Base-by-base conservation (phyloP, 2,113 vertebrate species). In the Zonotrichia leucophrys region DNA sequence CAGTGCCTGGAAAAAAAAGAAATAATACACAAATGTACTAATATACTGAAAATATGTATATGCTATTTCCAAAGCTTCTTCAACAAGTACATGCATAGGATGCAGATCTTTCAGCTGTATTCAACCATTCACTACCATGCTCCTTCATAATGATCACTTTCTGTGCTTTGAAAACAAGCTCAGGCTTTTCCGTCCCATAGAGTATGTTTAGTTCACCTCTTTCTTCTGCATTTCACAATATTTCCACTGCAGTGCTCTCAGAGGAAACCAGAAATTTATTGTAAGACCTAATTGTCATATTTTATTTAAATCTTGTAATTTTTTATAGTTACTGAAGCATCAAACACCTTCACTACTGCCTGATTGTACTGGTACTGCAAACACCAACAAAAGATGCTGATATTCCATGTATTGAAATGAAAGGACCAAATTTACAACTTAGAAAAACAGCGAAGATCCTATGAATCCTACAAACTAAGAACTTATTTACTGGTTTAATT, bases 1-100 rank as follows among this genome's bases (percentile, higher is more conserved):
- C 60, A 81, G 47, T 74, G 76, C 60, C 89, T 96, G 85, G 37
- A 91, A 87, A 79, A 81, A 60, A 83, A 67, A 70, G 23, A 89
- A 92, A 68, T 63, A 72, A 89, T 87, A 69, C 6, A 91, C 53
- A 90, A 78, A 64, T 47, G 68, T 46, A 72, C 69, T 89, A 70
- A 79, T 25, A 82, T 9, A 81, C 9, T 64, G 50, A 87, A 93
- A 81, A 67, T 25, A 19, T 15, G 31, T 50, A 74, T 50, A 60
- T 39, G 50, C 30, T 67, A 30, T 33, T 67, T 78, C 80, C 60
- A 90, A 67, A 83, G 74, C 23, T n/a, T 31, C 56, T 94, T 87
- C 42, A 79, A 50, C 8, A 88, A 81, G 17, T 67, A 67, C 72
- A 81, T 83, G 33, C 37, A 90, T 20, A 66, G 0, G 18, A 62